Percentiles rank a stretch among this genome's conserved stretches.
phyloP scores from a whole-genome alignment of 2,888 invertebrate species.

The Scaptomyza reducta region DNA sequence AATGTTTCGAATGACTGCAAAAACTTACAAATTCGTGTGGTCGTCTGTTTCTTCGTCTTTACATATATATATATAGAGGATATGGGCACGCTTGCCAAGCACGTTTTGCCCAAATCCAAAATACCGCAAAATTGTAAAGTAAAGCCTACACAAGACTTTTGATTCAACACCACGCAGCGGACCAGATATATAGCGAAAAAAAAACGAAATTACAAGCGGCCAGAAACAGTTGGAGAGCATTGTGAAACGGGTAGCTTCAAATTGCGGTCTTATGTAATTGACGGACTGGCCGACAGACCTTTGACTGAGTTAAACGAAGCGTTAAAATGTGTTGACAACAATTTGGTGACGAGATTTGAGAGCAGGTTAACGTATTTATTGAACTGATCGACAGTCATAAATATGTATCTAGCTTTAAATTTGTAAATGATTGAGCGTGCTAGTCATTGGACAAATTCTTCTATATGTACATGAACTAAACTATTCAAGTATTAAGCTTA shows the following conservation, averaged over 20 bases:
- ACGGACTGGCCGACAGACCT: slow-evolving; percentile 14
- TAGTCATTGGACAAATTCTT: neutral
- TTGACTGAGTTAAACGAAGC: slow-evolving; percentile 56
- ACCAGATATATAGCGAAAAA: slow-evolving; percentile 33
- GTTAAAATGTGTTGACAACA: slow-evolving; percentile 61
- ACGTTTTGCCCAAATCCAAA: slow-evolving; percentile 57
- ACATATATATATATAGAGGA: slow-evolving; percentile 10
- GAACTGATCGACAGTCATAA: slow-evolving; percentile 11
- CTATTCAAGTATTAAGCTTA: too few species aligned
- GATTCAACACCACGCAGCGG: slow-evolving; percentile 39
- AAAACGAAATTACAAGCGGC: neutral
- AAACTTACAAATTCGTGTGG: slow-evolving; percentile 20
- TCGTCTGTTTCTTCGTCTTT: neutral
- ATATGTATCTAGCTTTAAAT: neutral
- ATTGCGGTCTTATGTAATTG: slow-evolving; percentile 39
- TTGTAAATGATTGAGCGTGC: neutral
- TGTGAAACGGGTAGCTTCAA: slow-evolving; percentile 29
- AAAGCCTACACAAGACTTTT: slow-evolving; percentile 41
- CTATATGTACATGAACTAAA: neutral
- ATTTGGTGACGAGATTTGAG: slow-evolving; percentile 36
- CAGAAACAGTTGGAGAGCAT: slow-evolving; percentile 20
- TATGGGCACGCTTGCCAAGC: slow-evolving; percentile 69
- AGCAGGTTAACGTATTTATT: slow-evolving; percentile 9
- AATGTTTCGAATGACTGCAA: slow-evolving; percentile 21
- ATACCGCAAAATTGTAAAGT: slow-evolving; percentile 35